Conservation (phyloP, 2,113 vertebrate species). For the Clupea harengus region DNA sequence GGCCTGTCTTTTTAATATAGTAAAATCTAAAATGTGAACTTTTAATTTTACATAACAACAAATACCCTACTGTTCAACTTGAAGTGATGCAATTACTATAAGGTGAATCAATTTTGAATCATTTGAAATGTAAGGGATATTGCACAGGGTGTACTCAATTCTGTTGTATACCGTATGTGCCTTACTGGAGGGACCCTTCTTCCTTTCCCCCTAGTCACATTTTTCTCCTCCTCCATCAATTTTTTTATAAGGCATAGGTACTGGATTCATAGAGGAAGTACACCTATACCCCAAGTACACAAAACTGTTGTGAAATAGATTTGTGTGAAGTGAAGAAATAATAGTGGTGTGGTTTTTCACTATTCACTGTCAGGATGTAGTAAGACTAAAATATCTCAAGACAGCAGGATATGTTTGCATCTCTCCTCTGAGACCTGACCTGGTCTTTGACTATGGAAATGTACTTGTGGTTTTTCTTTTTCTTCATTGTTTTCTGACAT, state of each 20-base stretch:
- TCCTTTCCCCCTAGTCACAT: conserved; percentile 38
- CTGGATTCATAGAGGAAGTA: background rate
- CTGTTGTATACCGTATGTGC: conserved; percentile 45
- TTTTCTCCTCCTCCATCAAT: background rate
- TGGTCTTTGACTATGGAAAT: background rate
- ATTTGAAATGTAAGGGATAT: too few species aligned
- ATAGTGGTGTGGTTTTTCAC: background rate
- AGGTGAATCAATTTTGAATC: too few species aligned
- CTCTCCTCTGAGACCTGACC: background rate
- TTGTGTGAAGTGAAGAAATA: background rate
- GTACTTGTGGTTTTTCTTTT: background rate
- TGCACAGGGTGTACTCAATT: too few species aligned
- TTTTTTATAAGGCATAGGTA: conserved; percentile 12
- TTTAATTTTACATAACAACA: too few species aligned
- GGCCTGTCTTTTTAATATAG: too few species aligned
- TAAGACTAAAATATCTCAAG: background rate
- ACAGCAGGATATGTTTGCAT: background rate
- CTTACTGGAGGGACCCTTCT: conserved; percentile 62
- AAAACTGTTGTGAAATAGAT: background rate
- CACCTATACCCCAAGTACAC: background rate
- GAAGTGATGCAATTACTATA: too few species aligned
- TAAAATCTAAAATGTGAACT: too few species aligned
- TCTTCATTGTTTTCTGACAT: background rate
- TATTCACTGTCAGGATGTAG: background rate
- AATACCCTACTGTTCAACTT: too few species aligned